Conservation (phyloP, 2,888 invertebrate genomes). For the Diaphora mendica region DNA sequence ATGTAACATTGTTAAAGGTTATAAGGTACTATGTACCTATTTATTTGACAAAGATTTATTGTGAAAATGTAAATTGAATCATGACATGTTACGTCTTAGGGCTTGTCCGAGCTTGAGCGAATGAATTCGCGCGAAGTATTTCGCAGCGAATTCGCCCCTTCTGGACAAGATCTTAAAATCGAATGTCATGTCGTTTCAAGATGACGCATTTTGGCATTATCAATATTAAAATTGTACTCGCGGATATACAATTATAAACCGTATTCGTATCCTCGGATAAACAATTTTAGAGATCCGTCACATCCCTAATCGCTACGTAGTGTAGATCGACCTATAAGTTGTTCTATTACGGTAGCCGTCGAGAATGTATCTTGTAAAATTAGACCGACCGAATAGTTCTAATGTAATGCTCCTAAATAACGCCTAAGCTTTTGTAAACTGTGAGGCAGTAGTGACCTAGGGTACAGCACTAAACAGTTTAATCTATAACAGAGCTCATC, state of each 20-base stretch:
- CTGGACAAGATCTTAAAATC: no score
- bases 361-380: not conserved
- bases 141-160: no score
- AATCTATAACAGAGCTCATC: not conserved
- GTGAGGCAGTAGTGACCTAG: conserved; percentile 2
- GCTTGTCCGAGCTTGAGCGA: no score
- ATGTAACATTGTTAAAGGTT: no score
- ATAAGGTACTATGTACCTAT: no score
- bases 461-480: not conserved
- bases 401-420: not conserved
- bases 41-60: not conserved
- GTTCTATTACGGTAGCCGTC: not conserved
- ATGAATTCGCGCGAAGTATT: no score
- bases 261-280: not conserved
- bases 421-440: not conserved
- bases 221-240: not conserved
- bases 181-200: not conserved
- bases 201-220: not conserved
- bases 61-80: not conserved
- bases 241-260: not conserved
- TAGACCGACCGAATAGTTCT: not conserved
- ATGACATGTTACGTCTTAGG: not conserved
- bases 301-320: not conserved
- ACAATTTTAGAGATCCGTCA: not conserved
- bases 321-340: not conserved